phyloP scores from a whole-genome alignment of 1,140 invertebrate genomes.

The Polypedilum vanderplanki region DNA sequence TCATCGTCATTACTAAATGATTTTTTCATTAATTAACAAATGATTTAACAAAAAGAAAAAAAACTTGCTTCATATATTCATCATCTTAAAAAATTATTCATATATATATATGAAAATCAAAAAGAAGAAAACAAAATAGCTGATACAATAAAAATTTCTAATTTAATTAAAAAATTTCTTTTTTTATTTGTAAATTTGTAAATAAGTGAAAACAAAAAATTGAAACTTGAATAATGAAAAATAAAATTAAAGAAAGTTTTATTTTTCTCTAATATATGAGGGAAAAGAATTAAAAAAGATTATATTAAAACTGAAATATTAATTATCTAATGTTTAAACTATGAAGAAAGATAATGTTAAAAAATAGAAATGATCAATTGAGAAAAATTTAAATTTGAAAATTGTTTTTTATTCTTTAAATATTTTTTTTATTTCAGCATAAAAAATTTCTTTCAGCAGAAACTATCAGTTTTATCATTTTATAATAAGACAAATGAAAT shows the following conservation, averaged over 20 bases:
- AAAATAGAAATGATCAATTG: slow-evolving; percentile 23
- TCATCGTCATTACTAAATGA: neutral
- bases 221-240: neutral
- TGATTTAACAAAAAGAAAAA: neutral
- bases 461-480: neutral
- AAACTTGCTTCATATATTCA: neutral
- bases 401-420: neutral
- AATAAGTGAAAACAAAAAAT: slow-evolving; percentile 8
- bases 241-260: neutral
- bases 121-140: neutral
- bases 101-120: neutral
- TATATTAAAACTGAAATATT: slow-evolving; percentile 26
- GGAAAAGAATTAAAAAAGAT: neutral
- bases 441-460: neutral
- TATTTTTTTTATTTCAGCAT: neutral
- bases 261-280: neutral
- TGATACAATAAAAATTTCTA: slow-evolving; percentile 7
- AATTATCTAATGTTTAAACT: slow-evolving; percentile 29
- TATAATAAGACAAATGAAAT: neutral
- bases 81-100: neutral
- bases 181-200: slow-evolving; percentile 19
- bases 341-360: slow-evolving; percentile 24
- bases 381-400: neutral
- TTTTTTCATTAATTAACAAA: neutral
- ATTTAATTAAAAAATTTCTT: slow-evolving; percentile 23